A percentile compares a stretch with the other conserved stretches of the same genome.
Conservation (phyloP, 2,797 vertebrate genomes). For the Coranthus polyacanthus region DNA sequence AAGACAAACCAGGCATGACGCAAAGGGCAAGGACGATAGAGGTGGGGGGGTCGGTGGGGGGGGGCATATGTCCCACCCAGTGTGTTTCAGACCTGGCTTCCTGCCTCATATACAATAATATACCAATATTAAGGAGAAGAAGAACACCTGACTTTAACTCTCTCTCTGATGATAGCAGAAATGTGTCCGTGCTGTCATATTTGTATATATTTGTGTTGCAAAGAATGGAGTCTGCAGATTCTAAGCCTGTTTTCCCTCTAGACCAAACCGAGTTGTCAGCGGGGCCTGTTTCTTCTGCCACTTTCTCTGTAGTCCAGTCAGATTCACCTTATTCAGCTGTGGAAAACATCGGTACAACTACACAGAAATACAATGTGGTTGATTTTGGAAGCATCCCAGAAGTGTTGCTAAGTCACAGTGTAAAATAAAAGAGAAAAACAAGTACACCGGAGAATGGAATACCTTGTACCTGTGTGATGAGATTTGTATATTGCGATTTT, state of each 20-base stretch:
- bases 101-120: neutral
- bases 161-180: neutral
- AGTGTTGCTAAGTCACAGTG: neutral
- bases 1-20: slow-evolving; percentile 60
- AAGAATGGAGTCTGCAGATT: slow-evolving; percentile 4
- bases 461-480: neutral
- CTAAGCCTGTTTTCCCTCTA: neutral
- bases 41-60: neutral
- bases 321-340: slow-evolving; percentile 4
- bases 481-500: neutral
- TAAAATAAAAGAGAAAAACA: slow-evolving; percentile 7
- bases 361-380: slow-evolving; percentile 5
- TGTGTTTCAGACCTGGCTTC: slow-evolving; percentile 11
- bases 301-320: neutral
- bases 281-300: neutral
- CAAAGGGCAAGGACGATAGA: slow-evolving; percentile 53
- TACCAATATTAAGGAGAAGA: neutral
- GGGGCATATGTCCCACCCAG: slow-evolving; percentile 25
- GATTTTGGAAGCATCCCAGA: slow-evolving; percentile 1
- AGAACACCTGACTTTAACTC: neutral
- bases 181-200: neutral
- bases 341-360: neutral
- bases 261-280: slow-evolving; percentile 1
- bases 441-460: neutral
- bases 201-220: slow-evolving; percentile 1